Conservation (phyloP, 2,113 vertebrate genomes). For the Chaetops frenatus region DNA sequence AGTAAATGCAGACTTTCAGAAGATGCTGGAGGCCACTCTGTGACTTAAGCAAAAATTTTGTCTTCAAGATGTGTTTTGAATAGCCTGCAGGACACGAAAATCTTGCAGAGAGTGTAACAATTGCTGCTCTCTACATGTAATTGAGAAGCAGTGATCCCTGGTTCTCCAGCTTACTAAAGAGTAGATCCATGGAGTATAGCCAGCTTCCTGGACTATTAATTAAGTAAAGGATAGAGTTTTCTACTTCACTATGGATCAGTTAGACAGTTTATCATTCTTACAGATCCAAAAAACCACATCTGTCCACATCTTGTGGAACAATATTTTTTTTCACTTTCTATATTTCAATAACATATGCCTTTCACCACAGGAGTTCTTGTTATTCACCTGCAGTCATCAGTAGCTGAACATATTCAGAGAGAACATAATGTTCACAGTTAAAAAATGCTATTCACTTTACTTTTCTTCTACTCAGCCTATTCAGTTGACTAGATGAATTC, state of each 20-base stretch:
- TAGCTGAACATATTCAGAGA: not conserved
- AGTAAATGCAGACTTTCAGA: slow-evolving; percentile 4
- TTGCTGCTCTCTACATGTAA: not conserved
- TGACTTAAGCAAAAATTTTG: not conserved
- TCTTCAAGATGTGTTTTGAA: not conserved
- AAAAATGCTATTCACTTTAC: not conserved
- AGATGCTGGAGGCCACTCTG: not conserved
- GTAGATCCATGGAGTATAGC: not conserved
- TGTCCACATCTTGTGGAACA: not conserved
- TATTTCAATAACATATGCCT: not conserved
- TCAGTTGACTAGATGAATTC: not conserved
- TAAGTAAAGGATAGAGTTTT: not conserved
- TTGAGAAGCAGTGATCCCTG: not conserved
- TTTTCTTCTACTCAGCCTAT: not conserved
- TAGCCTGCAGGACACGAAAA: not conserved
- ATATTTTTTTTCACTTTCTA: not conserved
- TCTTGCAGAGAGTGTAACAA: not conserved
- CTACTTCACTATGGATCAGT: not conserved
- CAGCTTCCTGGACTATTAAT: not conserved
- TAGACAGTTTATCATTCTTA: not conserved
- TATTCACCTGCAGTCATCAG: not conserved
- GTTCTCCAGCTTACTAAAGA: not conserved
- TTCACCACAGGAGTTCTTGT: not conserved
- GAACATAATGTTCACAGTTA: not conserved
- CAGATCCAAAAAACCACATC: not conserved